These are phyloP conservation scores for Nerophis ophidion DNA, from an alignment of 2,113 vertebrate genomes.

Conservation along the genomic window DNA sequence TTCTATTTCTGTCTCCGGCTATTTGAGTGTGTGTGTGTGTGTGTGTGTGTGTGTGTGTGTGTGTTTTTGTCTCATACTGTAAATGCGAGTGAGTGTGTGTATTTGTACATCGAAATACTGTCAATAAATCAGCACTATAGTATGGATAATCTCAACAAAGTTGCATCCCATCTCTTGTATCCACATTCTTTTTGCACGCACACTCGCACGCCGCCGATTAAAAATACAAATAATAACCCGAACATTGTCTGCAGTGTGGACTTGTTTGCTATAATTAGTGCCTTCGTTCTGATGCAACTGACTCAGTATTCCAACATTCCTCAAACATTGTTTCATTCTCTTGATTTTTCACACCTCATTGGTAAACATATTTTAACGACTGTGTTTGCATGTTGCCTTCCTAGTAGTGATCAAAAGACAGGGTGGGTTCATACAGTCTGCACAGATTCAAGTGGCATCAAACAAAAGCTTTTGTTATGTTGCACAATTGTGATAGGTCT, in stretches of 20 bases:
- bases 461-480: slow-evolving; percentile 43
- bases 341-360: slow-evolving; percentile 26
- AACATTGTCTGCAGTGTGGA: neutral
- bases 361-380: slow-evolving; percentile 12
- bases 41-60: slow-evolving; percentile 18
- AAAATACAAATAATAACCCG: too few species aligned
- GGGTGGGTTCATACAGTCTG: slow-evolving; percentile 14
- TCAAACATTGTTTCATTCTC: slow-evolving; percentile 13
- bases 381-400: slow-evolving; percentile 31
- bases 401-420: slow-evolving; percentile 40
- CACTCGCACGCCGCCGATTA: neutral
- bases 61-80: slow-evolving; percentile 15
- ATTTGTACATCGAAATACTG: slow-evolving; percentile 22
- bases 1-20: slow-evolving; percentile 30
- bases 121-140: slow-evolving; percentile 47
- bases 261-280: neutral
- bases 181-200: slow-evolving; percentile 10
- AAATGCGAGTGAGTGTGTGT: slow-evolving; percentile 19
- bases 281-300: slow-evolving; percentile 10
- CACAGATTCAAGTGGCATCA: slow-evolving; percentile 20
- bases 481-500: slow-evolving; percentile 30
- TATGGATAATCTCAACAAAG: slow-evolving; percentile 27
- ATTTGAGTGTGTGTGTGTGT: slow-evolving; percentile 8
- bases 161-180: slow-evolving; percentile 16
- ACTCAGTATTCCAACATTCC: slow-evolving; percentile 16